Conservation (phyloP, 1,140 invertebrate genomes). For the Drosophila kepulauana region DNA sequence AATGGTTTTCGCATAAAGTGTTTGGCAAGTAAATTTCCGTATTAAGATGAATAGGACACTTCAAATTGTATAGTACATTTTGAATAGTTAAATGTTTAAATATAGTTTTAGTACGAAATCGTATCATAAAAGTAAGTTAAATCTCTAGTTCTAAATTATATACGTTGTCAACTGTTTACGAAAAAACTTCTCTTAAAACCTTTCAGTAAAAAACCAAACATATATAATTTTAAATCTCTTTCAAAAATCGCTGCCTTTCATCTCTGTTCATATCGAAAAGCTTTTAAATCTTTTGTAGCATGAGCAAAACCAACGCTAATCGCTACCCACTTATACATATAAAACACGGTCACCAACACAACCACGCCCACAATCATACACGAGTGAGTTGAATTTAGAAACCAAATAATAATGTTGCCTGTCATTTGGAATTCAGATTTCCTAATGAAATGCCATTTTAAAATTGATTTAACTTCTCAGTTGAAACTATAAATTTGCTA, state of each 20-base stretch:
- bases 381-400: neutral
- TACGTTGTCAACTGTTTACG: no score
- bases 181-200: neutral
- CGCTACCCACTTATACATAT: neutral
- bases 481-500: conserved; percentile 46
- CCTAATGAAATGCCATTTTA: conserved; percentile 51
- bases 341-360: neutral
- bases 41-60: no score
- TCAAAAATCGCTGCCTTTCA: neutral
- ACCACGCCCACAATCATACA: neutral
- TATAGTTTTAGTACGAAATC: no score
- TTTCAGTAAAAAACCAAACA: neutral
- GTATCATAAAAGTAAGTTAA: no score
- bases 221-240: conserved; percentile 29
- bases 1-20: neutral
- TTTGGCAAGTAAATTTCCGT: neutral
- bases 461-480: conserved; percentile 50
- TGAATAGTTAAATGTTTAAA: no score
- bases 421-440: conserved; percentile 38
- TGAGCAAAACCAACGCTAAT: conserved; percentile 9
- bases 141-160: no score
- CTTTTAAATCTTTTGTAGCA: conserved; percentile 5
- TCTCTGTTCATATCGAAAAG: conserved; percentile 9
- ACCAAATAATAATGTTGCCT: conserved; percentile 32
- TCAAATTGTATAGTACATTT: no score